Percentiles rank a stretch among this genome's conserved stretches.
These are phyloP conservation scores for Psittacara wagleri DNA, from an alignment of 2,113 vertebrate genomes.

Conservation along the genomic window DNA sequence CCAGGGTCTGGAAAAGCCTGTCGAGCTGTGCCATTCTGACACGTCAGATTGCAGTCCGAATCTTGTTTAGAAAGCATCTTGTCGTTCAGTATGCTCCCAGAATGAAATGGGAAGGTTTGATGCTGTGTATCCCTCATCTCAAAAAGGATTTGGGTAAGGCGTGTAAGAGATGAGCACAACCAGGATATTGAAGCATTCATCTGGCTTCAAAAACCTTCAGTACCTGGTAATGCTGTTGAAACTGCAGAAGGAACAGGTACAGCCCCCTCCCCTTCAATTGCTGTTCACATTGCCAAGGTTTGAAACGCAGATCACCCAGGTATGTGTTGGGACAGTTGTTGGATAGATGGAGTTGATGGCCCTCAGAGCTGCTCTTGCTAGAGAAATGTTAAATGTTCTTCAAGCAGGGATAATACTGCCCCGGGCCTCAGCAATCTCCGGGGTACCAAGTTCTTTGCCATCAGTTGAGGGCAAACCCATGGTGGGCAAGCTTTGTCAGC, in stretches of 20 bases:
- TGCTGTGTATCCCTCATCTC: constrained; percentile 40
- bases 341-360: not conserved
- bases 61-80: not conserved
- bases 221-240: not conserved
- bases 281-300: not conserved
- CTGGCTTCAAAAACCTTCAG: not conserved
- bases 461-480: not conserved
- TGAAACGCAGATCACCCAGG: not conserved
- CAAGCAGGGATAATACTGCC: not conserved
- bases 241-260: not conserved
- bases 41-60: constrained; percentile 15
- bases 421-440: not conserved
- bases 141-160: not conserved
- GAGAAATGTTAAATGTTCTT: not conserved
- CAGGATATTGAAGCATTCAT: not conserved
- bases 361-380: not conserved
- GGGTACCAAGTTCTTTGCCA: not conserved
- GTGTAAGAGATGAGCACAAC: not conserved
- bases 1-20: constrained; percentile 14
- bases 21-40: constrained; percentile 20
- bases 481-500: not conserved
- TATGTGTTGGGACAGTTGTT: not conserved
- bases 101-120: constrained; percentile 9
- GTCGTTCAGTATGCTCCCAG: constrained; percentile 30
- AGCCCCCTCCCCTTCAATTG: not conserved